Percentiles rank a stretch among this genome's conserved stretches.
These are phyloP conservation scores for Drosophila nannoptera DNA, from an alignment of 1,140 invertebrate genomes.

Conservation along the genomic window DNA sequence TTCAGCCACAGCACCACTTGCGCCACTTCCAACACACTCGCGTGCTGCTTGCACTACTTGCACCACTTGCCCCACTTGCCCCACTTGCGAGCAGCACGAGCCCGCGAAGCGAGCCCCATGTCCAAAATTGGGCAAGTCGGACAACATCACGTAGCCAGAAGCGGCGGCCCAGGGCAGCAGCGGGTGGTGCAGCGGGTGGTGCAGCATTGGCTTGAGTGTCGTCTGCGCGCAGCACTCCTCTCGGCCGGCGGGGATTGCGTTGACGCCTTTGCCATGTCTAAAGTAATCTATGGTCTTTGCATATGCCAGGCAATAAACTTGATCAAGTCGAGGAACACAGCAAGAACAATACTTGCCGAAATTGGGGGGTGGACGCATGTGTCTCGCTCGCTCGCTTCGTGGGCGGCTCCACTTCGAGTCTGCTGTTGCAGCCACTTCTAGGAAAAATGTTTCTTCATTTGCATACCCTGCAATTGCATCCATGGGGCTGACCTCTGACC, in stretches of 20 bases:
- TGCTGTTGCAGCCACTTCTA: conserved; percentile 34
- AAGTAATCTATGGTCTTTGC: conserved; percentile 74
- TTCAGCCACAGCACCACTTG: neutral
- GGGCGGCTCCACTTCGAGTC: conserved; percentile 28
- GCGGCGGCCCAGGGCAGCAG: conserved; percentile 14
- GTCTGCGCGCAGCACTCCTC: conserved; percentile 46
- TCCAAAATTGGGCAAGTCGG: conserved; percentile 66
- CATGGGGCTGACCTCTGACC: too few relatives aligned
- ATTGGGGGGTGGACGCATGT: neutral
- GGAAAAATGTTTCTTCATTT: conserved; percentile 36
- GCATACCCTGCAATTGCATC: too few relatives aligned
- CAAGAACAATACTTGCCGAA: conserved; percentile 27
- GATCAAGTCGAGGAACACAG: conserved; percentile 69
- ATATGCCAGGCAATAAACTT: conserved; percentile 75
- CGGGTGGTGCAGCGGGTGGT: neutral
- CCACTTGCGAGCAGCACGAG: conserved; percentile 6
- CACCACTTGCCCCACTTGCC: conserved; percentile 29
- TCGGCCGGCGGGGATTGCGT: conserved; percentile 12
- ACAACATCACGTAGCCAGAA: conserved; percentile 62
- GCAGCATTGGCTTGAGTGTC: conserved; percentile 29
- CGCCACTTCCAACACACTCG: neutral
- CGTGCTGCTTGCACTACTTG: conserved; percentile 30
- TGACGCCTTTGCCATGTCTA: conserved; percentile 58
- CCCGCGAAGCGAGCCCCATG: conserved; percentile 30
- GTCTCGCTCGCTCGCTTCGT: conserved; percentile 1